Evolutionary conservation across 2,797 vertebrate genomes (phyloP).

Genomic region (Galagoides demidoff): DNA sequence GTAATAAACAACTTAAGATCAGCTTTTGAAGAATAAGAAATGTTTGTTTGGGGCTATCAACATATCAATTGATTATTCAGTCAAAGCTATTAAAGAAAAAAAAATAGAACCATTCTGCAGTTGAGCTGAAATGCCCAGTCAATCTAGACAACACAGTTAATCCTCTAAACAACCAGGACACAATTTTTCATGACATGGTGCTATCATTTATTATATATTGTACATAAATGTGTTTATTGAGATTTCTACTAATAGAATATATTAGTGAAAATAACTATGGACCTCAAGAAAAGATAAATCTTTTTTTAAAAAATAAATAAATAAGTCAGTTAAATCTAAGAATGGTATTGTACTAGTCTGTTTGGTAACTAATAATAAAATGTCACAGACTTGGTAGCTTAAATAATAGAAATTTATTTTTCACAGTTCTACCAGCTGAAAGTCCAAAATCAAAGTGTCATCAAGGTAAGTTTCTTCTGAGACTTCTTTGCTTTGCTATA

Average conservation of each 20-base stretch:
- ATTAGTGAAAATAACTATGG: background rate
- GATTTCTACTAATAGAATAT: background rate
- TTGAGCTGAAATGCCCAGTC: background rate
- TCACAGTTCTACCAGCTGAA: background rate
- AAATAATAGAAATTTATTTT: background rate
- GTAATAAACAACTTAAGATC: background rate
- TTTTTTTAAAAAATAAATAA: too few species aligned
- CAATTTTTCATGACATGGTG: background rate
- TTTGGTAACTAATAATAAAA: background rate
- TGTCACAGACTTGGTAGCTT: background rate
- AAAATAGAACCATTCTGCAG: background rate
- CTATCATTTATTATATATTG: background rate
- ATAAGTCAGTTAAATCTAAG: constrained; percentile 1
- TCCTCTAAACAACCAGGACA: background rate
- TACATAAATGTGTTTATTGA: background rate
- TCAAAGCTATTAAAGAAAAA: constrained; percentile 15
- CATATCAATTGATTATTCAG: background rate
- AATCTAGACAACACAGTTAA: background rate
- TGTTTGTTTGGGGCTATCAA: background rate
- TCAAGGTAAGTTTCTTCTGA: background rate
- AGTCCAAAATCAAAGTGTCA: background rate
- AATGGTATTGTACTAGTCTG: background rate
- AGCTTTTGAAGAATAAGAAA: background rate
- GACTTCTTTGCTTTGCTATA: background rate
- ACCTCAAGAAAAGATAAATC: constrained; percentile 8